These are phyloP conservation scores for Hemaris fuciformis DNA, from an alignment of 2,888 invertebrate species.

Conservation along the genomic window DNA sequence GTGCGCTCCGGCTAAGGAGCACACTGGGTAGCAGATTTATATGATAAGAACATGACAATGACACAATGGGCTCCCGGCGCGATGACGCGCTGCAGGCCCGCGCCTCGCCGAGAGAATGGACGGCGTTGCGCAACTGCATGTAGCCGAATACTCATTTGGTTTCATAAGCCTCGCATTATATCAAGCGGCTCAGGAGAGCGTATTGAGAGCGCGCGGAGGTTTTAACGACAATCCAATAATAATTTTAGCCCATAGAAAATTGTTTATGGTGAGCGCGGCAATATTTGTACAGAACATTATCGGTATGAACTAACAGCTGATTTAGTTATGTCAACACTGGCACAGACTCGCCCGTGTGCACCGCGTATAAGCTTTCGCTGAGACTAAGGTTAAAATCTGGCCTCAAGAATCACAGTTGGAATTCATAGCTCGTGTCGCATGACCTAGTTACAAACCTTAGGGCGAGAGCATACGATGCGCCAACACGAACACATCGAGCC, in stretches of 20 bases:
- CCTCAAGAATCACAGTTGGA: no score
- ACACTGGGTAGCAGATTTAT: neutral
- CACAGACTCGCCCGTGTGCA: no score
- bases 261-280: neutral
- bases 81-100: neutral
- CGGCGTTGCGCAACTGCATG: slow-evolving; percentile 2
- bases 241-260: neutral
- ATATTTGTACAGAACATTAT: neutral
- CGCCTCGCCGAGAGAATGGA: neutral
- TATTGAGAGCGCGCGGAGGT: neutral
- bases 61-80: neutral
- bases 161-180: neutral
- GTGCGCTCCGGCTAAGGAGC: neutral
- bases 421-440: no score
- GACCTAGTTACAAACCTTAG: no score
- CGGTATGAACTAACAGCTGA: neutral
- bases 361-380: neutral
- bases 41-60: neutral
- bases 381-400: neutral
- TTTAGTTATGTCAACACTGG: no score
- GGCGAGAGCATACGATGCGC: no score
- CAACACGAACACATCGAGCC: no score
- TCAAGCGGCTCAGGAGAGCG: neutral
- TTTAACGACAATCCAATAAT: neutral
- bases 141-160: neutral